These are phyloP conservation scores for Ceyx margarethae DNA, from an alignment of 2,113 vertebrate species.

Conservation along the genomic window DNA sequence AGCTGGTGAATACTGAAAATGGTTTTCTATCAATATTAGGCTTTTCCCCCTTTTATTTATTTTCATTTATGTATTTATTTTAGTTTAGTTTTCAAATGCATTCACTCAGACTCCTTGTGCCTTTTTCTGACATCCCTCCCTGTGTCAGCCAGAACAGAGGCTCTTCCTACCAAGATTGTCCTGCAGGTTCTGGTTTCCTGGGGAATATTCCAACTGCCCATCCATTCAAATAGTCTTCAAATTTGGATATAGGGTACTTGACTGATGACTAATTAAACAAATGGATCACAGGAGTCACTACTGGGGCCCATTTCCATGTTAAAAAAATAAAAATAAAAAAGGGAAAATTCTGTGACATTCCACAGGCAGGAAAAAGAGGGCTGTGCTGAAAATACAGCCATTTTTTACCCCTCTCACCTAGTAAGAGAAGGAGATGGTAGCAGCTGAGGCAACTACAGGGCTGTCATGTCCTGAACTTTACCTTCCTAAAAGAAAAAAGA, in stretches of 20 bases:
- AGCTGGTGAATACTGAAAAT: constrained; percentile 57
- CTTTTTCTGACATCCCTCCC: not conserved
- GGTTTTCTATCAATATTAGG: constrained; percentile 4
- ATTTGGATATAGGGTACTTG: not conserved
- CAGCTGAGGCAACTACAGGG: not conserved
- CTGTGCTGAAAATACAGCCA: not conserved
- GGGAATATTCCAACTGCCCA: not conserved
- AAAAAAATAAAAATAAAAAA: not conserved
- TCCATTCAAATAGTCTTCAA: not conserved
- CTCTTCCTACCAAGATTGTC: not conserved
- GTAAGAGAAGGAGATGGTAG: not conserved
- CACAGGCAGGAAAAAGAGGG: not conserved
- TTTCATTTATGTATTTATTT: not conserved
- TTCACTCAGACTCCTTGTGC: not conserved
- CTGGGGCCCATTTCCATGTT: not conserved
- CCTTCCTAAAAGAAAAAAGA: not conserved
- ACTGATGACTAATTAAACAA: not conserved
- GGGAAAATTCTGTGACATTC: not conserved
- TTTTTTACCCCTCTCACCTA: not conserved
- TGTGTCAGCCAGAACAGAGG: not conserved
- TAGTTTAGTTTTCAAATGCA: not conserved
- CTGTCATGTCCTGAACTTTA: not conserved
- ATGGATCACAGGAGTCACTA: not conserved
- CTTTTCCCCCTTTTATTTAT: not conserved
- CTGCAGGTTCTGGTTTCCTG: not conserved